Evolutionary conservation across 2,888 invertebrate species (phyloP), one percentile per base, ranked within the genome.

Genomic region (Bhutanitis thaidina): DNA sequence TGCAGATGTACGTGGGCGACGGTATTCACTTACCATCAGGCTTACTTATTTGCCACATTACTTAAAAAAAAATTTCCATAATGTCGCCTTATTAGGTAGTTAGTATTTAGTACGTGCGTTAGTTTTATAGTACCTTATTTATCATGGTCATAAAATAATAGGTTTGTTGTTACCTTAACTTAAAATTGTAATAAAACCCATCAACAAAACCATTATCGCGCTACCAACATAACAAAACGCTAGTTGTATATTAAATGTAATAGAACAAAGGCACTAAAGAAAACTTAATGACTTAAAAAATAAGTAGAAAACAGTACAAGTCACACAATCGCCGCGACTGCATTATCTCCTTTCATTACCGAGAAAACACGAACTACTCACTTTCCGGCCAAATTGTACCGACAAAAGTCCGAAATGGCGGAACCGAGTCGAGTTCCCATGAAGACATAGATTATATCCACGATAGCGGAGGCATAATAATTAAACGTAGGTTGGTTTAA

Each of bases 401-500:
- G 79, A 79, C 83, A 80, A 80, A 77, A 69, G 70, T 71, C 61
- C 61, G 69, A 74, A 80, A 82, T 82, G 80, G 83, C 84, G 76
- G 80, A 80, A 71, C 69, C 54, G 39, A 59, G 60, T 58, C 63
- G 66, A 62, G 73, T 87, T 87, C 87, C 80, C 87, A 86, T 86
- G 84, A 86, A 86, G 72, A 64, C 75, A 77, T 77, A 81, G 85
- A 86, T 85, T 70, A 74, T 70, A 75, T 70, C 66, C 68, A 65
- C 65, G 85, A 86, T 87, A 83, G 74, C 67, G 53, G 61, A 69
- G 69, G 64, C 65, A 71, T 81, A 80, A 87, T 85, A 87, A 87
- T 87, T 87, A 87, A 86, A 81, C 78, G 78, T 77, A 74, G 65
- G 60, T 58, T 67, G 65, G 62, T 64, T 68, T 69, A 67, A 61